Percentiles rank a stretch among this genome's conserved stretches.
phyloP scores from a whole-genome alignment of 2,113 vertebrate genomes.

The Tragelaphus buxtoni region DNA sequence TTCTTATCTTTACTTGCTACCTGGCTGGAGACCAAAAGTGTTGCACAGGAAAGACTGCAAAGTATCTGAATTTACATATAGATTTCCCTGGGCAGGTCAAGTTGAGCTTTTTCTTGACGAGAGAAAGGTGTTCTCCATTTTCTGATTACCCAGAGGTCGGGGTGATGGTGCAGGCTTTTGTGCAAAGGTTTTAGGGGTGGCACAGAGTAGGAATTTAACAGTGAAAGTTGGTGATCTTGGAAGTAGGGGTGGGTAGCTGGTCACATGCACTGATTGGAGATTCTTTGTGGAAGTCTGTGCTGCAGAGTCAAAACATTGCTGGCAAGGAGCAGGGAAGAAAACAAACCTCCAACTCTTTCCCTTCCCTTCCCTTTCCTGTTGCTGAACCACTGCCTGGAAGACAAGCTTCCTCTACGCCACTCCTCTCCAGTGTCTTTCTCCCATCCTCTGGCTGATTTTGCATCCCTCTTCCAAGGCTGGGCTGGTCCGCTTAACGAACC shows the following conservation, averaged over 20 bases:
- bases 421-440: not conserved
- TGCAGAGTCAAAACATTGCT: rapidly evolving
- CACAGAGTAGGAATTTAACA: not conserved
- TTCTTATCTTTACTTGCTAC: not conserved
- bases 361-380: not conserved
- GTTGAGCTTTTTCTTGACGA: not conserved
- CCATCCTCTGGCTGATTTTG: constrained; percentile 49
- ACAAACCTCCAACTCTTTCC: not conserved
- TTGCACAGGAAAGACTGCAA: not conserved
- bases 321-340: not conserved
- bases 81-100: not conserved
- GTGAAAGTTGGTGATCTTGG: not conserved
- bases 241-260: not conserved
- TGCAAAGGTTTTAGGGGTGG: not conserved
- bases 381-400: not conserved
- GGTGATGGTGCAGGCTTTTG: not conserved
- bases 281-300: not conserved
- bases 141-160: not conserved
- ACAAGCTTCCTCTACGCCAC: rapidly evolving
- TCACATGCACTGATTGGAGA: not conserved
- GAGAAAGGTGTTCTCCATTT: not conserved
- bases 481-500: constrained; percentile 71
- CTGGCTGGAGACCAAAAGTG: not conserved
- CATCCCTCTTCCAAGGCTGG: constrained; percentile 49
- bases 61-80: not conserved